Evolutionary conservation across 1,140 invertebrate species (phyloP), one percentile per base, ranked within the genome.

Genomic region (Galendromus occidentalis): DNA sequence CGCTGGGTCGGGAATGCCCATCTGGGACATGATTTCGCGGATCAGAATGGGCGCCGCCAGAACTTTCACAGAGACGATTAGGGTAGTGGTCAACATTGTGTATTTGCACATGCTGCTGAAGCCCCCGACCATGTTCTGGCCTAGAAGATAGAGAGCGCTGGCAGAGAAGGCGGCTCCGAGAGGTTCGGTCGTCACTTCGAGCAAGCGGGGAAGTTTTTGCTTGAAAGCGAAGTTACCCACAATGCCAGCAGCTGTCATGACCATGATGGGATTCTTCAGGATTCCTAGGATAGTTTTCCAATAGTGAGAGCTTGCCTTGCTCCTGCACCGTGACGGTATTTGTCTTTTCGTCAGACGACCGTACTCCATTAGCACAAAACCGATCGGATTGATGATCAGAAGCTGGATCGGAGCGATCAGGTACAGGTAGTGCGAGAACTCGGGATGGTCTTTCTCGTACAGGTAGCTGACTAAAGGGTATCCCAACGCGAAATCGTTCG

Each of bases 401-500:
- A 98, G 75, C 59, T 89, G 93, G 75, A 96, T 90, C 1, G 93
- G 92, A 25, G 91, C 91, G 20, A 95, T 83, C 7, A 98, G 76
- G 75, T 96, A 97, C 7, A 98, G 76, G 76, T 95, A 96, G 1
- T 83, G 81, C 1, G 88, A 80, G 80, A 88, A 95, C 71, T 93
- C 88, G 7, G 89, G 87, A 78, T 95, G 88, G 4, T 82, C 83
- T 39, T 78, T 73, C 5, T 70, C 66, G 72, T 82, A 83, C 30
- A 83, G 70, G 7, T 81, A 79, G 45, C 73, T 70, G 39, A 82
- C 77, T 77, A 75, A 25, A 73, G 93, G 92, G 78, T 88, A 94
- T 67, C 92, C 92, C 70, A 98, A 83, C 55, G 93, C 93, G 81
- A 97, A 96, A 77, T 98, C 93, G 82, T 98, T 98, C 73, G 89